Conservation (phyloP, 2,888 invertebrate genomes). For the Acrocera orbiculus region DNA sequence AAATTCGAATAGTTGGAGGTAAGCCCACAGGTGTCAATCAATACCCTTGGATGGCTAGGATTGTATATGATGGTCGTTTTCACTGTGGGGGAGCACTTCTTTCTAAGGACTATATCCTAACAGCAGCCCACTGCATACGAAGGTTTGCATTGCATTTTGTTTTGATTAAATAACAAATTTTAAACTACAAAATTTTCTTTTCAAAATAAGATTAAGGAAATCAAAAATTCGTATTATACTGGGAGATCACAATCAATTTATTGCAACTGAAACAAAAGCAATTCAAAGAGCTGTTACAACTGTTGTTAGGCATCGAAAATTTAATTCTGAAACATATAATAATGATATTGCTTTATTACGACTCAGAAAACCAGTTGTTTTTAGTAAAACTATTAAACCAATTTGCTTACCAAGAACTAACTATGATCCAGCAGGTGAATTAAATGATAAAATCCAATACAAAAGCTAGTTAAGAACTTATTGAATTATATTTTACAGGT, state of each 20-base stretch:
- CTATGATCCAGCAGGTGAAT: conserved; percentile 39
- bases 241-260: conserved; percentile 70
- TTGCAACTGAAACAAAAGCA: conserved; percentile 57
- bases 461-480: not conserved
- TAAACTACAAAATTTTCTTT: too few relatives aligned
- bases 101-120: conserved; percentile 67
- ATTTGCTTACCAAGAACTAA: conserved; percentile 50
- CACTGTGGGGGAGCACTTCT: conserved; percentile 74
- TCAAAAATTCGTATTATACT: conserved; percentile 68
- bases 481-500: conserved; percentile 16
- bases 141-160: too few relatives aligned
- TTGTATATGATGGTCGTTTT: conserved; percentile 75
- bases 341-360: conserved; percentile 69
- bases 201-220: conserved; percentile 51
- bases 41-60: conserved; percentile 74
- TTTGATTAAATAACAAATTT: too few relatives aligned
- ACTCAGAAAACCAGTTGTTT: conserved; percentile 57
- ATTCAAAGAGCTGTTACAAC: conserved; percentile 66
- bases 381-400: conserved; percentile 42
- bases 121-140: conserved; percentile 77
- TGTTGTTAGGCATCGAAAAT: conserved; percentile 62
- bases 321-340: conserved; percentile 70
- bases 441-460: not conserved
- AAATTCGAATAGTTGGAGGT: conserved; percentile 74
- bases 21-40: conserved; percentile 63